These are phyloP conservation scores for Peucedramus taeniatus DNA, from an alignment of 2,113 vertebrate species.

Conservation along the genomic window DNA sequence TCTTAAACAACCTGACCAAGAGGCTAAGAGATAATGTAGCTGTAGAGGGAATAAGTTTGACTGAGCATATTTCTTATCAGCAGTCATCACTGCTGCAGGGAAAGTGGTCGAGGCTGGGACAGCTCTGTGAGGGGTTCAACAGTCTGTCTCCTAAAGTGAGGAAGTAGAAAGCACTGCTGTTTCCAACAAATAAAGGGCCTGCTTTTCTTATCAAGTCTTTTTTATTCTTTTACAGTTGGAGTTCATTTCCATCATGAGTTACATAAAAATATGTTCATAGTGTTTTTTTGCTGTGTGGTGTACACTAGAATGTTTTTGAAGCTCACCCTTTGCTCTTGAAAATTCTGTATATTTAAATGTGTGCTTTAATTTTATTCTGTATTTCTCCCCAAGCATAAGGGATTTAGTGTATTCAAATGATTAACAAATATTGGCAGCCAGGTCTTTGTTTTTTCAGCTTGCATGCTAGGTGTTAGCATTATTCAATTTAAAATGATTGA, in stretches of 20 bases:
- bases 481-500: slow-evolving; percentile 14
- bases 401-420: background rate
- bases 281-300: background rate
- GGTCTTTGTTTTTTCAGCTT: slow-evolving; percentile 1
- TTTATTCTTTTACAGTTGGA: background rate
- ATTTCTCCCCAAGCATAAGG: background rate
- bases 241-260: background rate
- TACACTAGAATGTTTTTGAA: background rate
- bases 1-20: background rate
- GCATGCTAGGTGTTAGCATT: background rate
- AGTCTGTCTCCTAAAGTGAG: background rate
- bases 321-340: background rate
- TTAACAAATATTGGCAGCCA: slow-evolving; percentile 15
- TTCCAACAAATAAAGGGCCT: background rate
- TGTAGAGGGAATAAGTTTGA: rapidly evolving
- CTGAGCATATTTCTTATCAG: background rate
- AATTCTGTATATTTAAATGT: background rate
- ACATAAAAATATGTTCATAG: background rate
- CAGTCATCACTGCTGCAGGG: background rate
- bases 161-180: background rate
- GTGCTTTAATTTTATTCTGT: background rate
- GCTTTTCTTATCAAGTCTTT: background rate
- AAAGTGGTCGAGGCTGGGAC: background rate
- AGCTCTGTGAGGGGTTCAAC: background rate
- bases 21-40: background rate